A percentile compares a stretch with the other conserved stretches of the same genome.
phyloP scores from a whole-genome alignment of 2,888 invertebrate species.

The Bembecia ichneumoniformis region DNA sequence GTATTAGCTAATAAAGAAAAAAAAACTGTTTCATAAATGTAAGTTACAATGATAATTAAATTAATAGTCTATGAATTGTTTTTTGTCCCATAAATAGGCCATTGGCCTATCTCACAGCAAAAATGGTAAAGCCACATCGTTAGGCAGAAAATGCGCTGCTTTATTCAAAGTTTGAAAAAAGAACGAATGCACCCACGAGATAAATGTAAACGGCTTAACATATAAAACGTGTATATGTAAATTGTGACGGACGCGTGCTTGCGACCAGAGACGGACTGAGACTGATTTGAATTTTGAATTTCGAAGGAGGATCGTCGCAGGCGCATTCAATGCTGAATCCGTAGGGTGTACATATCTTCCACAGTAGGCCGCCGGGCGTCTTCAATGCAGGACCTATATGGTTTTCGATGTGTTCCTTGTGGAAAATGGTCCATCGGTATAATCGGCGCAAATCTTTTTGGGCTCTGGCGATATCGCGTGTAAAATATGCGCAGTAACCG shows the following conservation, averaged over 20 bases:
- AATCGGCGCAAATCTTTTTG: too few relatives aligned
- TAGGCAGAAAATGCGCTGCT: slow-evolving; percentile 42
- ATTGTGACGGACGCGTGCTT: slow-evolving; percentile 45
- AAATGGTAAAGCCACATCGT: slow-evolving; percentile 54
- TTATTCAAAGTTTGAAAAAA: slow-evolving; percentile 30
- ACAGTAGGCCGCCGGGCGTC: too few relatives aligned
- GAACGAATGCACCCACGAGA: slow-evolving; percentile 20
- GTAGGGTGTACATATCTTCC: slow-evolving; percentile 28
- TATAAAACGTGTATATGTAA: slow-evolving; percentile 56
- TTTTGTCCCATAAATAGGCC: too few relatives aligned
- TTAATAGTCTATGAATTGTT: too few relatives aligned
- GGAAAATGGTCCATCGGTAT: too few relatives aligned
- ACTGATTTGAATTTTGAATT: slow-evolving; percentile 69
- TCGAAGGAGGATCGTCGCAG: slow-evolving; percentile 34
- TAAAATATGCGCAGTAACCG: too few relatives aligned
- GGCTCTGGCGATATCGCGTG: too few relatives aligned
- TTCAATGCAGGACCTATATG: too few relatives aligned
- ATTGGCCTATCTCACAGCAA: slow-evolving; percentile 10
- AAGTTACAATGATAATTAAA: too few relatives aligned
- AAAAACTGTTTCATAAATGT: too few relatives aligned
- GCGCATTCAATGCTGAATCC: slow-evolving; percentile 58
- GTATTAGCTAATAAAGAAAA: too few relatives aligned
- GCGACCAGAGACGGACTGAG: slow-evolving; percentile 40
- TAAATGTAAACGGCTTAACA: slow-evolving; percentile 41
- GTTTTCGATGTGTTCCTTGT: too few relatives aligned